These are phyloP conservation scores for Taxidea taxus DNA, from an alignment of 2,113 vertebrate genomes.

Conservation along the genomic window DNA sequence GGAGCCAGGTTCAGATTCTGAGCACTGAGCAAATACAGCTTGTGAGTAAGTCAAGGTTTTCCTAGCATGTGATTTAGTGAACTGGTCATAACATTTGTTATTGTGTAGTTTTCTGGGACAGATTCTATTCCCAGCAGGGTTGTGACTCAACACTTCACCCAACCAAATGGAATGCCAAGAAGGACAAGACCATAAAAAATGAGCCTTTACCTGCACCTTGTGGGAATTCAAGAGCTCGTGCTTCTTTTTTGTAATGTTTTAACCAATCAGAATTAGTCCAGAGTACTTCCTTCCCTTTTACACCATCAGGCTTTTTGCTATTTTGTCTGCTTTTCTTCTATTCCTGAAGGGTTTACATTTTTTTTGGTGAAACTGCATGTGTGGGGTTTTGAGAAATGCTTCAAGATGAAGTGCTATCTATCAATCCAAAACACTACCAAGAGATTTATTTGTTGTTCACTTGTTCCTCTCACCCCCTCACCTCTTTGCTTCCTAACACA, in stretches of 20 bases:
- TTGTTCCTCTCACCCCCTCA: conserved; percentile 19
- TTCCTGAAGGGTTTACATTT: conserved; percentile 23
- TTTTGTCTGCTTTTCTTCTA: neutral
- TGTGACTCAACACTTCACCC: conserved; percentile 47
- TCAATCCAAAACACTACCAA: conserved; percentile 54
- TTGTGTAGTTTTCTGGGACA: conserved; percentile 22
- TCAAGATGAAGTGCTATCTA: conserved; percentile 49
- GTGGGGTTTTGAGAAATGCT: conserved; percentile 58
- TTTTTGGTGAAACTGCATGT: conserved; percentile 22
- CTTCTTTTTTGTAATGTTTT: conserved; percentile 1
- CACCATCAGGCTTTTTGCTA: neutral
- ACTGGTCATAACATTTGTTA: neutral
- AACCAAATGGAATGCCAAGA: neutral
- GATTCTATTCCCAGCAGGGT: conserved; percentile 35
- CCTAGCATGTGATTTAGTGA: conserved; percentile 22
- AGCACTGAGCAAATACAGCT: conserved; percentile 31
- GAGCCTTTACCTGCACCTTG: neutral
- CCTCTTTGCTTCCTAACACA: conserved; percentile 53
- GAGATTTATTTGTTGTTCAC: conserved; percentile 64
- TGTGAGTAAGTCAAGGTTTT: conserved; percentile 44
- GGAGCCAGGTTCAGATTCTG: conserved; percentile 29
- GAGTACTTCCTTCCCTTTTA: neutral
- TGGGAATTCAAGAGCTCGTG: neutral
- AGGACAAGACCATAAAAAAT: conserved; percentile 24
- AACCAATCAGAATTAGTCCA: conserved; percentile 26